phyloP scores from a whole-genome alignment of 2,797 vertebrate species.

The Vipera ursinii region DNA sequence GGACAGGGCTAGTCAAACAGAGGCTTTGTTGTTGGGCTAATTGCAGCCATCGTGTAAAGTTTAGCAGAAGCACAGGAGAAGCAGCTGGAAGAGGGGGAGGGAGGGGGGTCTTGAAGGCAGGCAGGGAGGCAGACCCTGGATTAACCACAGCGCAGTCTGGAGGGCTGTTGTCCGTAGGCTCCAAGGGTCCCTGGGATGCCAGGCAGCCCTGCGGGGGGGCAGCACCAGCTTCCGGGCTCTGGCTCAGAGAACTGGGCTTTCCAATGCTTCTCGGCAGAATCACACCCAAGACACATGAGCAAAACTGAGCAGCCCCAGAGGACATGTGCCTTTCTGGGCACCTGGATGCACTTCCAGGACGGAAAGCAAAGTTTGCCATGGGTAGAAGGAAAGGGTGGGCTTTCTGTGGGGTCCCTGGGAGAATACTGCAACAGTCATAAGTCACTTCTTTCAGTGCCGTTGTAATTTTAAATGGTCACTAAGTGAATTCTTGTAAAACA shows the following conservation, averaged over 20 bases:
- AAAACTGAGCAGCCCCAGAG: background rate
- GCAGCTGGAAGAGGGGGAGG: background rate
- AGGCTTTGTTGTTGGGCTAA: conserved; percentile 57
- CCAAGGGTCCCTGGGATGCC: background rate
- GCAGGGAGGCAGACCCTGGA: background rate
- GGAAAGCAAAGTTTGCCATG: background rate
- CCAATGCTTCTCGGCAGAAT: background rate
- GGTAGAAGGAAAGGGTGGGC: background rate
- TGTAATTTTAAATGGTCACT: background rate
- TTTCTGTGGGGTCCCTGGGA: no score
- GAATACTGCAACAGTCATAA: background rate
- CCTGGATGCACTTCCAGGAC: no score
- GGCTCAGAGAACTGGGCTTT: background rate
- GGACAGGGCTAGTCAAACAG: conserved; percentile 65
- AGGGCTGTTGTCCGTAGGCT: background rate
- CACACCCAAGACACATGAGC: background rate
- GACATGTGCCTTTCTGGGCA: background rate
- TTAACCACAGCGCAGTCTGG: background rate
- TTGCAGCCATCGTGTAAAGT: conserved; percentile 41
- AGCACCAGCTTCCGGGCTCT: no score
- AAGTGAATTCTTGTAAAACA: background rate
- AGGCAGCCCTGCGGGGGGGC: background rate
- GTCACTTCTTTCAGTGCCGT: background rate
- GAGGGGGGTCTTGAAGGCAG: background rate
- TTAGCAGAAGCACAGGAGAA: background rate